phyloP scores from a whole-genome alignment of 2,113 vertebrate species.

The Alligator sinensis region DNA sequence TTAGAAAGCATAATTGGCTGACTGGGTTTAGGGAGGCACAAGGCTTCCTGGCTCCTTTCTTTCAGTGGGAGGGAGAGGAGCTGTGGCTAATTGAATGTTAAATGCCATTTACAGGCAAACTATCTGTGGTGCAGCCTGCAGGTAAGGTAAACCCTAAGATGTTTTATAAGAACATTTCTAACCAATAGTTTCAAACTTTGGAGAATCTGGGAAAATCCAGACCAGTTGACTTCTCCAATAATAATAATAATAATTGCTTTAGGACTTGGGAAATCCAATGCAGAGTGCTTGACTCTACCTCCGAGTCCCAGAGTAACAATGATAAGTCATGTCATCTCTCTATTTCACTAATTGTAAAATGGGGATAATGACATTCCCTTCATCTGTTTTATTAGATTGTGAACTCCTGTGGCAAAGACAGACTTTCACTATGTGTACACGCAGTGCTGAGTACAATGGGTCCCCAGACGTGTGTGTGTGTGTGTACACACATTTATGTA shows the following conservation, averaged over 20 bases:
- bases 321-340: not conserved
- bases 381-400: not conserved
- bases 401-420: not conserved
- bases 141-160: not conserved
- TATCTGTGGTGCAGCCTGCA: not conserved
- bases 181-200: not conserved
- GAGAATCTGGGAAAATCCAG: not conserved
- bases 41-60: not conserved
- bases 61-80: not conserved
- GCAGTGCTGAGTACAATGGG: no score
- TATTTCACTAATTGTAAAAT: not conserved
- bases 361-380: not conserved
- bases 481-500: no score
- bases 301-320: no score
- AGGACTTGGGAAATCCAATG: fast-evolving
- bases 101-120: not conserved
- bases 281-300: not conserved
- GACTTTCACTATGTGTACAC: no score
- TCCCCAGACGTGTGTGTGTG: no score
- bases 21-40: not conserved
- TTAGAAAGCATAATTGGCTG: not conserved
- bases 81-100: not conserved
- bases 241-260: not conserved
- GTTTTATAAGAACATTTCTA: not conserved
- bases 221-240: not conserved